Percentiles rank a stretch among this genome's conserved stretches.
These are phyloP conservation scores for Gymnopithys bicolor DNA, from an alignment of 2,797 vertebrate genomes.

Conservation along the genomic window DNA sequence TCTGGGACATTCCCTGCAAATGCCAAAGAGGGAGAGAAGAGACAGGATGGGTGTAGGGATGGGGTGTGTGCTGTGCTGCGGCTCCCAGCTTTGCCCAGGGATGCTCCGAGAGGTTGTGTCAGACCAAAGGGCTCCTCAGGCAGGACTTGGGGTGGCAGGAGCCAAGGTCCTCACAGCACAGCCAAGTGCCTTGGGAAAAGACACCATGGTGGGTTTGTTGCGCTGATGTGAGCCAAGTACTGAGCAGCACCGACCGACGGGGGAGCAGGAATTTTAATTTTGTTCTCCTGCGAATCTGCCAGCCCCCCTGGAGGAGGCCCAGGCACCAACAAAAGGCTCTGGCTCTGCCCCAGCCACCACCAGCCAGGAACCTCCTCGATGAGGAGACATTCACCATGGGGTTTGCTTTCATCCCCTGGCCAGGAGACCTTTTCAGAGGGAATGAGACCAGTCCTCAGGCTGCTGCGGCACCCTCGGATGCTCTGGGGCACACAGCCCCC, in stretches of 20 bases:
- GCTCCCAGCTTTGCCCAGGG: neutral
- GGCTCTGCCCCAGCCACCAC: conserved; percentile 16
- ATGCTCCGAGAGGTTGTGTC: accelerated
- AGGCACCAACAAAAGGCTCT: conserved; percentile 10
- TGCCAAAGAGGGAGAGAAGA: neutral
- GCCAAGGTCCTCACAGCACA: neutral
- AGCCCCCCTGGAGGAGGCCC: neutral
- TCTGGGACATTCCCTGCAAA: neutral
- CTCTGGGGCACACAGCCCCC: neutral
- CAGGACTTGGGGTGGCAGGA: neutral
- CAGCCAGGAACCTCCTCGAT: neutral
- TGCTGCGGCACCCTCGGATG: neutral
- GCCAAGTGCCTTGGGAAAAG: neutral
- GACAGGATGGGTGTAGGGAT: accelerated
- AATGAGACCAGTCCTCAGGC: accelerated
- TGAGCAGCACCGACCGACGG: neutral
- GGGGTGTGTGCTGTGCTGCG: accelerated
- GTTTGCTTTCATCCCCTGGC: neutral
- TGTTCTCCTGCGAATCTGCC: neutral
- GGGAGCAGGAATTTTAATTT: conserved; percentile 25
- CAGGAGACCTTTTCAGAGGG: neutral
- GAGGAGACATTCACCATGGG: neutral
- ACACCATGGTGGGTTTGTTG: neutral
- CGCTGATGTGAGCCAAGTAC: neutral
- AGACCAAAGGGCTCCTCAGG: neutral